Evolutionary conservation across 2,888 invertebrate species (phyloP).

Genomic region (Noctua pronuba): DNA sequence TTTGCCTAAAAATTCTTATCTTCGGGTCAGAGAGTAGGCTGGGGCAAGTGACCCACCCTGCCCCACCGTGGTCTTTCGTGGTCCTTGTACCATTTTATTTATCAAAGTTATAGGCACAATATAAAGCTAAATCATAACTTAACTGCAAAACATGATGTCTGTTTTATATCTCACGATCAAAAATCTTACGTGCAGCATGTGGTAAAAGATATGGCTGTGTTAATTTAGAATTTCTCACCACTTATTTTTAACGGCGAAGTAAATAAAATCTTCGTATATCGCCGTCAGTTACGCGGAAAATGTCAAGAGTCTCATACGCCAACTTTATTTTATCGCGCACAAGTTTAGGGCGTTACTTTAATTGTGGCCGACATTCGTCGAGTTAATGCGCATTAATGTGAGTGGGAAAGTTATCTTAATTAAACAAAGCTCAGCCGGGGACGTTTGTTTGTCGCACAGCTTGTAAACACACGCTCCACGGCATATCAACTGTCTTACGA

Average conservation of each 20-base stretch:
- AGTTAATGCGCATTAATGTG: slow-evolving; percentile 74
- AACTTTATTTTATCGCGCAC: slow-evolving; percentile 69
- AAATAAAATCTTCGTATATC: slow-evolving; percentile 49
- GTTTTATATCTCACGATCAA: slow-evolving; percentile 4
- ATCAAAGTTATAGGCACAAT: background rate
- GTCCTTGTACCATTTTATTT: background rate
- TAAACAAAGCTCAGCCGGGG: slow-evolving; percentile 75
- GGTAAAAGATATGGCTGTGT: slow-evolving; percentile 16
- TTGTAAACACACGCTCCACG: slow-evolving; percentile 66
- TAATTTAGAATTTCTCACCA: slow-evolving; percentile 32
- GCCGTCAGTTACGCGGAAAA: slow-evolving; percentile 42
- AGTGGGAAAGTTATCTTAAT: slow-evolving; percentile 81
- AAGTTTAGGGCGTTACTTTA: slow-evolving; percentile 68
- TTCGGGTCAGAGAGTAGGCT: too few species aligned
- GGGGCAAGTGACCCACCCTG: too few species aligned
- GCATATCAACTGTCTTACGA: slow-evolving; percentile 45
- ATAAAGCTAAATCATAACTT: background rate
- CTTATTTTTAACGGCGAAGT: slow-evolving; percentile 42
- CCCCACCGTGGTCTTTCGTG: too few species aligned
- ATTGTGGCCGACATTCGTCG: slow-evolving; percentile 73
- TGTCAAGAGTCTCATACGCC: slow-evolving; percentile 57
- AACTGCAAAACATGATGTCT: background rate
- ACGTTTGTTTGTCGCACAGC: slow-evolving; percentile 62
- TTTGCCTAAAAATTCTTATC: too few species aligned
- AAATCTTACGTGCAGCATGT: slow-evolving; percentile 14